phyloP scores from a whole-genome alignment of 2,113 vertebrate species.

The Thymallus thymallus region DNA sequence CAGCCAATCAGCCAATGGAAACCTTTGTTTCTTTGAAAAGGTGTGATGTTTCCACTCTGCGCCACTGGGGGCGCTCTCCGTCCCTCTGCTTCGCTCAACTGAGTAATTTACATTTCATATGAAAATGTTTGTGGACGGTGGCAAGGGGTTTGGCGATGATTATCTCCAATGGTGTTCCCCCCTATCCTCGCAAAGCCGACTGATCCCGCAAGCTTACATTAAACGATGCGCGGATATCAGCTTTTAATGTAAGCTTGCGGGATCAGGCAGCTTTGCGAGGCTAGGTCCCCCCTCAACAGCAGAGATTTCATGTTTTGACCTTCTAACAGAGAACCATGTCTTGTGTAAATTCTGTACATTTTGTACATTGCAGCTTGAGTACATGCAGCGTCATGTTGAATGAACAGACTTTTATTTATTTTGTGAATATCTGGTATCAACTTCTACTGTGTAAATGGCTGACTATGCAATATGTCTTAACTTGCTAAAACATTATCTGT shows the following conservation, averaged over 20 bases:
- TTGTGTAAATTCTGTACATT: background rate
- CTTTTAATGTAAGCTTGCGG: too few relatives aligned
- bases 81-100: constrained; percentile 33
- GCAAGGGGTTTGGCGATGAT: constrained; percentile 53
- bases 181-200: too few relatives aligned
- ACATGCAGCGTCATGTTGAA: background rate
- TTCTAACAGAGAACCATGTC: constrained; percentile 14
- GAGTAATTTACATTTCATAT: constrained; percentile 51
- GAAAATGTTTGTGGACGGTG: constrained; percentile 55
- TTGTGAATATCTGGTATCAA: background rate
- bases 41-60: background rate
- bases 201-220: too few relatives aligned
- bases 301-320: constrained; percentile 17
- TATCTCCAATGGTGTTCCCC: constrained; percentile 61
- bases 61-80: background rate
- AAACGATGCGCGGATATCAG: too few relatives aligned
- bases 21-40: background rate
- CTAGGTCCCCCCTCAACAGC: constrained; percentile 30
- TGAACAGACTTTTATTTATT: background rate
- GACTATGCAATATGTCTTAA: background rate
- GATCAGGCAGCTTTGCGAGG: too few relatives aligned
- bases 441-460: background rate
- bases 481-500: background rate
- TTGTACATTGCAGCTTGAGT: background rate
- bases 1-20: background rate